Evolutionary conservation across 2,888 invertebrate species (phyloP), one percentile per base, ranked within the genome.

Genomic region (Tuta absoluta): DNA sequence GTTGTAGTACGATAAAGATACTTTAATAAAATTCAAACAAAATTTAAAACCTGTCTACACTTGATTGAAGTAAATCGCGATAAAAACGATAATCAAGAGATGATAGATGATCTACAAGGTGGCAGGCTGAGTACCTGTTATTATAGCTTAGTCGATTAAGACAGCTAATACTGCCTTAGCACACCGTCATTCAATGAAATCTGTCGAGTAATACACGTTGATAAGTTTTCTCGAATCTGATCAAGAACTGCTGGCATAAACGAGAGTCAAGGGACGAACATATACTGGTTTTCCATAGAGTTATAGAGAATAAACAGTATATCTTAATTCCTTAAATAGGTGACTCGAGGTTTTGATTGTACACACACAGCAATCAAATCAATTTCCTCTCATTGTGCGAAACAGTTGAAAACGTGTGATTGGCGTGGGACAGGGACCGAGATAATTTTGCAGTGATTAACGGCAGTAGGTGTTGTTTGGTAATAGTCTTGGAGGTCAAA

Each of bases 1-100:
- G 12, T 21, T 24, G n/a, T 53, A 12, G 28, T 3, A 14, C 28
- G 1, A 28, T 21, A 53, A 53, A 21, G 14, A 19, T 17, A 66
- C 66, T 67, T 53, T 38, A 63, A 65, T 70, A 66, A 72, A 71
- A 71, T 70, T 75, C 66, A 74, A 77, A 80, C 72, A 68, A 76
- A 75, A 75, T 69, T 72, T 72, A 58, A 69, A 72, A 78, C 67
- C 24, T 33, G 76, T 74, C 70, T 68, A 66, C 63, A 69, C 71
- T 67, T 70, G 66, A 70, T 68, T 71, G 63, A 71, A 73, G 75
- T 72, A 71, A 75, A 71, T 71, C 69, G 68, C 63, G 59, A 66
- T 67, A 79, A 80, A 80, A 81, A 79, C 71, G 71, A 68, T 72
- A 77, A 78, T 78, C 74, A 74, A 63, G 71, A 62, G 65, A 76